Percentiles rank a stretch among this genome's conserved stretches.
These are phyloP conservation scores for Athripsodes cinereus DNA, from an alignment of 2,888 invertebrate species.

Conservation along the genomic window DNA sequence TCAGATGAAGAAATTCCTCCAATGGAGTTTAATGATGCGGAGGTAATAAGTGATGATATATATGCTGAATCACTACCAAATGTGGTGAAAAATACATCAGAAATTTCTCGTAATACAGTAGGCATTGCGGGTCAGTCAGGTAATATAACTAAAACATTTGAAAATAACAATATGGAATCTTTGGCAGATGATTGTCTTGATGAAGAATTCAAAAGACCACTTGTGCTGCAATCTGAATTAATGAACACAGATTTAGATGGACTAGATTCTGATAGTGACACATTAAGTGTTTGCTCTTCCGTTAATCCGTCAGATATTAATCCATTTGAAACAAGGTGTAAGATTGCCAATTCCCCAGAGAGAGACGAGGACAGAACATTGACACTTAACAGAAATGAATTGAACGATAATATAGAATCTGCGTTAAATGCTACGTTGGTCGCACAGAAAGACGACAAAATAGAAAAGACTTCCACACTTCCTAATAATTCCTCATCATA, in stretches of 20 bases:
- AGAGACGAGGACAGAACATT: constrained; percentile 7
- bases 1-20: neutral
- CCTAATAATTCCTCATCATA: neutral
- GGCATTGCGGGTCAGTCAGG: neutral
- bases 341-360: constrained; percentile 17
- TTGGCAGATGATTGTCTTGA: neutral
- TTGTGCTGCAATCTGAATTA: constrained; percentile 9
- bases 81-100: neutral
- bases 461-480: neutral
- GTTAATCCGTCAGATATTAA: constrained; percentile 11
- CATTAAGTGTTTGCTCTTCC: constrained; percentile 14
- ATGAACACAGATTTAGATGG: constrained; percentile 11
- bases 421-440: neutral
- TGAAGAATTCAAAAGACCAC: constrained; percentile 5
- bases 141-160: too few relatives aligned
- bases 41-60: neutral
- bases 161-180: neutral
- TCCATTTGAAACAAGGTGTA: constrained; percentile 18
- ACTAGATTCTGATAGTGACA: constrained; percentile 13
- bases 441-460: neutral
- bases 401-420: neutral
- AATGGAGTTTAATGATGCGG: neutral
- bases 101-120: neutral
- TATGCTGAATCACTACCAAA: neutral
- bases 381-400: neutral